A percentile compares a stretch with the other conserved stretches of the same genome.
Conservation (phyloP, 2,888 invertebrate species). For the Cactoblastis cactorum region DNA sequence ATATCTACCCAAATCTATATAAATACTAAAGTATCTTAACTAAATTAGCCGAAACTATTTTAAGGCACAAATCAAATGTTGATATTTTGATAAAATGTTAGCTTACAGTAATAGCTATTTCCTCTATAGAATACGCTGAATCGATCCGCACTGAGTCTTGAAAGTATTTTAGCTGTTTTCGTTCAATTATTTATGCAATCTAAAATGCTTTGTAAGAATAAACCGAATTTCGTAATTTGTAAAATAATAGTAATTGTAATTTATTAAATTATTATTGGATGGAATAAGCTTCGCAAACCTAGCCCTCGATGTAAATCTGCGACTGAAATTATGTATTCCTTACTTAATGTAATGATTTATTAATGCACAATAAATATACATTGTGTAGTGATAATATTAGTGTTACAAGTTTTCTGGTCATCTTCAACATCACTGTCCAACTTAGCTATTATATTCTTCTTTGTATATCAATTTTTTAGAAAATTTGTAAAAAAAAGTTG, state of each 20-base stretch:
- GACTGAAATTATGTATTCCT: conserved; percentile 1
- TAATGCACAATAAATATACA: not conserved
- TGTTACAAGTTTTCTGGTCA: not conserved
- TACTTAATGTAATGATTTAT: not conserved
- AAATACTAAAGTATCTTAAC: not conserved
- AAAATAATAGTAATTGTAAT: too few species aligned
- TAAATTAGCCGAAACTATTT: not conserved
- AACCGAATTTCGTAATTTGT: too few species aligned
- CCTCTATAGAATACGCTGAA: too few species aligned
- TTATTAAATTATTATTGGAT: too few species aligned
- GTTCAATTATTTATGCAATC: too few species aligned
- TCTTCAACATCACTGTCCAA: not conserved
- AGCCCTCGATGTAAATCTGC: not conserved
- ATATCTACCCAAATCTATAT: not conserved
- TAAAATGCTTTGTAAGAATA: too few species aligned
- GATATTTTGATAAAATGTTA: too few species aligned
- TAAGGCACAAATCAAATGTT: too few species aligned
- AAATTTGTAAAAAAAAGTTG: not conserved
- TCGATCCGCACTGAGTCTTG: too few species aligned
- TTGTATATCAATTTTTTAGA: not conserved
- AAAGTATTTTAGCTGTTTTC: too few species aligned
- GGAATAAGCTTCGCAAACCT: too few species aligned
- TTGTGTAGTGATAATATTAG: not conserved
- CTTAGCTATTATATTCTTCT: not conserved
- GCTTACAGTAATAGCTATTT: too few species aligned